Base-by-base conservation (phyloP, 2,888 invertebrate genomes). In the Phania funesta region DNA sequence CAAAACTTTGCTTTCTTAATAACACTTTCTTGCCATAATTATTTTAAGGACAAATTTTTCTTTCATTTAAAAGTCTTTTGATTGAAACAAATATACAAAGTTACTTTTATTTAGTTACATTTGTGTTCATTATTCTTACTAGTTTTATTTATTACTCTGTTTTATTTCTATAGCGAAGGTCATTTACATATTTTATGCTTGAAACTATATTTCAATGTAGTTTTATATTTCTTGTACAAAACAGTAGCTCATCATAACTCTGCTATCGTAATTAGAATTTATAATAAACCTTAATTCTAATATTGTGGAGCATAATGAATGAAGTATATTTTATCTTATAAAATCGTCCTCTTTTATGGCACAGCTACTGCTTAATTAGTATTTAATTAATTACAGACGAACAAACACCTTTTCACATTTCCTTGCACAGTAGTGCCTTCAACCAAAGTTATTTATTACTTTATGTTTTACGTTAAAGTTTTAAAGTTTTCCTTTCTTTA, bases 351-450 rank as follows among this genome's bases (percentile, higher is more conserved):
- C 62, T 70, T 70, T 62, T 46, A 26, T 54, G 20, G 20, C 52
- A 62, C 70, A 77, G 54, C 52, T 48, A 70, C 68, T 24, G 38
- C 44, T 62, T 70, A 60, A 70, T 76, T 67, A 60, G 67, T 58
- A 60, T 67, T 58, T 76, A 62, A 76, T 67, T 64, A 48, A 64
- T 64, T 48, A 64, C 46, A 48, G 32, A 18, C 48, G 2, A 35
- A 22, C 18, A 8, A 50, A 46, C 35, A 54, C 41, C 38, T 67
- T 22, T 54, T 74, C 38, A 32, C 32, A 50, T 38, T 52, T 44
- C 26, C 18, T 24, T 50, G 38, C 16, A 50, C n/a, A 24, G 8
- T 18, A 16, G 16, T n/a, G 13, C 18, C 16, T 20, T 60, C 18
- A 16, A 16, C 16, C 1, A 16, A 29, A 13, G 20, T 46, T n/a